Evolutionary conservation across 92 coral and sea anemone genomes (phyloP), one percentile per base, ranked within the genome.

Genomic region (Phenganax stokvisi): DNA sequence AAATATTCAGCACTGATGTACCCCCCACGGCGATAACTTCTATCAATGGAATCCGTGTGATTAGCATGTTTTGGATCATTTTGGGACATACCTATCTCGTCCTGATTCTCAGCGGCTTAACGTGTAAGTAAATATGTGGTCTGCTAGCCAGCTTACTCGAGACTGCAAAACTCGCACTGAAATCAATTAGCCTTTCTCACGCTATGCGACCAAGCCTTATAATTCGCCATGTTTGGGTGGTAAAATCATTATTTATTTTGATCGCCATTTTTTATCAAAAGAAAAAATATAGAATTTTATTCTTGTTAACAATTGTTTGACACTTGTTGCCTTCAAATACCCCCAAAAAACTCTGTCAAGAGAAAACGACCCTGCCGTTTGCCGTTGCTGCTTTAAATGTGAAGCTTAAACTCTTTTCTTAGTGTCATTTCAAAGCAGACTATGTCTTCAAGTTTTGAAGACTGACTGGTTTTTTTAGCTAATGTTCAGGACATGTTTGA

Each of bases 11-110:
- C 74, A 92, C 97, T 10, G 80, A 87, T 44, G 92, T 92, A 16
- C 91, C 97, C 10, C 55, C 91, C 0, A 76, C 83, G 15, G 92
- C 93, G 74, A 90, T 92, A 37, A 92, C 97, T 2, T 88, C 97
- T 16, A 85, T 92, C 83, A 90, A 90, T 76, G 97, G 97, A 6
- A 83, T 92, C 89, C 85, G 97, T 56, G 97, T 92, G 7, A 86
- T 92, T 52, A 92, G 97, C 83, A 92, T 92, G 91, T 90, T 88
- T 81, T 92, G 97, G 97, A 90, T 92, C 52, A 86, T 92, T 28
- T 87, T 92, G 51, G 97, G 97, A 17, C 97, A 92, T 66, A 85
- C 89, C 1, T 81, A 85, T 44, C 60, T 87, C n/a, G 56, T 81
- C 75, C 62, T 80, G 63, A 20, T 63, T 51, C 13, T 51, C 59